These are phyloP conservation scores for Pogonus chalceus DNA, from an alignment of 1,140 invertebrate species.

Conservation along the genomic window DNA sequence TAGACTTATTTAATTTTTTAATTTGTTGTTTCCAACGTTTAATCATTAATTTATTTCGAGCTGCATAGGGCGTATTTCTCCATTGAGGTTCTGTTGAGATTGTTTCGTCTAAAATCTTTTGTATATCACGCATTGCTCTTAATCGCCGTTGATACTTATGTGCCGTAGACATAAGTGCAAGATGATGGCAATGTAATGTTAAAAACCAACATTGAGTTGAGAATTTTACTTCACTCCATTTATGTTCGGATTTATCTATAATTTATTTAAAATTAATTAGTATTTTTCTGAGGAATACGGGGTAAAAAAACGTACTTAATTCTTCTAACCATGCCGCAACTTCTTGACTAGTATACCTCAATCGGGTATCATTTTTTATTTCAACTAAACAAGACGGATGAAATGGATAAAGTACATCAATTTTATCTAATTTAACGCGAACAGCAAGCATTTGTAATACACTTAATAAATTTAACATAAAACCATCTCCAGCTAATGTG, in stretches of 20 bases:
- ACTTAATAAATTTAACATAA: constrained; percentile 87
- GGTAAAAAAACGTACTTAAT: constrained; percentile 19
- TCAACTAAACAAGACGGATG: constrained; percentile 66
- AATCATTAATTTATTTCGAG: constrained; percentile 74
- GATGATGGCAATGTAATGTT: constrained; percentile 86
- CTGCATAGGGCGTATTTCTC: constrained; percentile 65
- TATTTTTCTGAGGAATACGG: background rate
- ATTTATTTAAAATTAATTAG: constrained; percentile 5
- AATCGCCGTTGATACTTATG: constrained; percentile 77
- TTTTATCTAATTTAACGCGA: constrained; percentile 74
- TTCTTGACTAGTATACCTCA: constrained; percentile 73
- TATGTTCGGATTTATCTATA: constrained; percentile 41
- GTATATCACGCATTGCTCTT: constrained; percentile 77
- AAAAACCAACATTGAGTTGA: constrained; percentile 95
- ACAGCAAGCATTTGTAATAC: constrained; percentile 80
- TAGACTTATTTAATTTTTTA: constrained; percentile 55
- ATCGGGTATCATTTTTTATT: constrained; percentile 73
- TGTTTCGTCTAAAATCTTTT: constrained; percentile 82
- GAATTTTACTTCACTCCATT: constrained; percentile 76
- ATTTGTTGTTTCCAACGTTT: constrained; percentile 79
- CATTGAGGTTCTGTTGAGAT: constrained; percentile 71
- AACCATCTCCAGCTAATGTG: constrained; percentile 79
- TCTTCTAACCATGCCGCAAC: constrained; percentile 57
- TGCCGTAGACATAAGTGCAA: constrained; percentile 77
- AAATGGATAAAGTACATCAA: constrained; percentile 82